A percentile compares a stretch with the other conserved stretches of the same genome.
These are phyloP conservation scores for Melanotaenia pygmaea DNA, from an alignment of 2,797 vertebrate species.

Conservation along the genomic window DNA sequence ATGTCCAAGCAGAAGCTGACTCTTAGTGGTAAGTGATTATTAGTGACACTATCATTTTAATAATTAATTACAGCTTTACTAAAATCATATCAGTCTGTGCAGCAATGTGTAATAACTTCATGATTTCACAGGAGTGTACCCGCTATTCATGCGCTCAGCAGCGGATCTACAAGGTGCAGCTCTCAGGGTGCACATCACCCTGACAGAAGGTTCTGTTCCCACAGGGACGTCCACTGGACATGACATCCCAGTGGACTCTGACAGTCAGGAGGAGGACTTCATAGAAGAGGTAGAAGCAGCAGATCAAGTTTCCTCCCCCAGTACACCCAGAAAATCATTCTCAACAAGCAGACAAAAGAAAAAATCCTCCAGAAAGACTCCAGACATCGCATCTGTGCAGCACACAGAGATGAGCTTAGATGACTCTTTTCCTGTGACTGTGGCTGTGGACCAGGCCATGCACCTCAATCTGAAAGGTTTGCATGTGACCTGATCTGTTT, in stretches of 20 bases:
- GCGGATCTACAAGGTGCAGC: slow-evolving; percentile 90
- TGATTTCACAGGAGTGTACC: slow-evolving; percentile 88
- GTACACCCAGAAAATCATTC: slow-evolving; percentile 17
- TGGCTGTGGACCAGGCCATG: slow-evolving; percentile 93
- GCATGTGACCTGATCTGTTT: not conserved
- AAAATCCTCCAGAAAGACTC: slow-evolving; percentile 39
- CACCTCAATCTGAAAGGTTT: slow-evolving; percentile 93
- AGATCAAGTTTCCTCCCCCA: slow-evolving; percentile 15
- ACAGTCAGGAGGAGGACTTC: slow-evolving; percentile 70
- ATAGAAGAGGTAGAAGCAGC: slow-evolving; percentile 54
- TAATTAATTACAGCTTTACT: not conserved
- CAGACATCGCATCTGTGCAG: slow-evolving; percentile 48
- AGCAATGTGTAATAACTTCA: slow-evolving; percentile 15
- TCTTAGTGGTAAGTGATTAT: slow-evolving; percentile 80
- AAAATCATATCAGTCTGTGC: not conserved
- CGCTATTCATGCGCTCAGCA: slow-evolving; percentile 89
- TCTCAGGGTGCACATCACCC: slow-evolving; percentile 85
- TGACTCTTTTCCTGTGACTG: slow-evolving; percentile 85
- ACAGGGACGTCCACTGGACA: slow-evolving; percentile 23
- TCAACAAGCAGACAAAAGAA: slow-evolving; percentile 27
- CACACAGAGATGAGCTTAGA: slow-evolving; percentile 49
- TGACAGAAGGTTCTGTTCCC: slow-evolving; percentile 52
- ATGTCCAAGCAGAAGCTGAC: slow-evolving; percentile 74
- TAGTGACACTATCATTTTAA: not conserved
- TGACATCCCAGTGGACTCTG: slow-evolving; percentile 54